These are phyloP conservation scores for Busseola fusca DNA, from an alignment of 2,888 invertebrate species.

Conservation along the genomic window DNA sequence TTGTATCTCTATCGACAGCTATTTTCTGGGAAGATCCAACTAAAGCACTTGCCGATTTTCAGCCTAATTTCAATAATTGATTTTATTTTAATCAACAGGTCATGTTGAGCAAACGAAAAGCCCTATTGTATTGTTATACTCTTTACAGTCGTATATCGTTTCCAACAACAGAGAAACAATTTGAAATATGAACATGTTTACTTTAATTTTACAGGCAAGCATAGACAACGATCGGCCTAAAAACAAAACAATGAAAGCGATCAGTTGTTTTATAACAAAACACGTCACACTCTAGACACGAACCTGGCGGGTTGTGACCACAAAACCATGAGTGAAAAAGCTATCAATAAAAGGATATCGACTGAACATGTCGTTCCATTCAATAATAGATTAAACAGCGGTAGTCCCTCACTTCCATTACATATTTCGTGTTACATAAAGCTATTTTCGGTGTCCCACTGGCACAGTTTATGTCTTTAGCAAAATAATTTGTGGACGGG, in stretches of 20 bases:
- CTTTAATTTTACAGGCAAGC: neutral
- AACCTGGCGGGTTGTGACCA: neutral
- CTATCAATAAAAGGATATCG: slow-evolving; percentile 28
- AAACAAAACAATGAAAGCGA: slow-evolving; percentile 16
- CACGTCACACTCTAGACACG: slow-evolving; percentile 6
- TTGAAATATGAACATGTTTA: neutral
- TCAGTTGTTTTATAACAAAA: slow-evolving; percentile 20
- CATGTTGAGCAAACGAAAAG: neutral
- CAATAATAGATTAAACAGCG: slow-evolving; percentile 48
- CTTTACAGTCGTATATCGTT: too few species aligned
- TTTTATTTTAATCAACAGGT: neutral
- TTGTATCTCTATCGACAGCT: too few species aligned
- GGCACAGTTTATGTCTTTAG: slow-evolving; percentile 52
- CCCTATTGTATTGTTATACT: too few species aligned
- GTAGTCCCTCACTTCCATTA: slow-evolving; percentile 35
- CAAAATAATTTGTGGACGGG: slow-evolving; percentile 64
- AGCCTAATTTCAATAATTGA: neutral
- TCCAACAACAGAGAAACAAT: neutral
- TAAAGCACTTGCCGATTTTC: too few species aligned
- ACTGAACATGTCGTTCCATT: slow-evolving; percentile 34
- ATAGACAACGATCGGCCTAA: slow-evolving; percentile 12
- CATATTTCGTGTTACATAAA: slow-evolving; percentile 44
- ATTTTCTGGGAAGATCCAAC: too few species aligned
- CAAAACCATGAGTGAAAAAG: slow-evolving; percentile 15
- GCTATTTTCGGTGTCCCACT: slow-evolving; percentile 59